phyloP scores from a whole-genome alignment of 1,140 invertebrate genomes.

The Drosophila tropicalis region DNA sequence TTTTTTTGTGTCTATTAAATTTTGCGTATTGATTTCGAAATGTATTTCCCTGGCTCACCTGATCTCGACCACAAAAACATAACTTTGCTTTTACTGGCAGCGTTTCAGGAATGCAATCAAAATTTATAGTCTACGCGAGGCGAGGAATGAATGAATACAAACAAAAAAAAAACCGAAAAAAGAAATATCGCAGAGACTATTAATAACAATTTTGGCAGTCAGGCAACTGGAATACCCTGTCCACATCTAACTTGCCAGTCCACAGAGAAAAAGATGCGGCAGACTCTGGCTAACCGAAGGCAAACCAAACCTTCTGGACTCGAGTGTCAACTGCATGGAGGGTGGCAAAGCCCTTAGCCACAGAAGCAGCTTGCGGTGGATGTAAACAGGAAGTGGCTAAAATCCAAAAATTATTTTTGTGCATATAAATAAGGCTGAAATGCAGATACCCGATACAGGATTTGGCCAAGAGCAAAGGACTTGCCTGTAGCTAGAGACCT shows the following conservation, averaged over 20 bases:
- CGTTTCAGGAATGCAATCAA: constrained; percentile 35
- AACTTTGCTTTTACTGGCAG: constrained; percentile 45
- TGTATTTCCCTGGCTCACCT: constrained; percentile 33
- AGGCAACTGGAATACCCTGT: constrained; percentile 32
- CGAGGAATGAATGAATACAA: constrained; percentile 22
- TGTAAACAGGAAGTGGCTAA: constrained; percentile 29
- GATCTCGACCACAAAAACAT: constrained; percentile 39
- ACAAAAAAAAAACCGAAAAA: constrained; percentile 11
- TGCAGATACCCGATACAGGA: constrained; percentile 10
- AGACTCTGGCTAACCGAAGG: constrained; percentile 15
- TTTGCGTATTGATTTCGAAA: constrained; percentile 21
- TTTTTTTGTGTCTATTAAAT: background rate
- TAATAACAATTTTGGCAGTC: constrained; percentile 57
- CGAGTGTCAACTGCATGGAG: constrained; percentile 36
- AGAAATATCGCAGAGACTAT: constrained; percentile 52
- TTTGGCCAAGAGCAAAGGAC: constrained; percentile 21
- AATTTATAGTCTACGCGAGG: constrained; percentile 45
- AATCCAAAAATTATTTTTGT: constrained; percentile 34
- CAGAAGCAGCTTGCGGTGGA: constrained; percentile 28
- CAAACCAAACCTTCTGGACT: constrained; percentile 7
- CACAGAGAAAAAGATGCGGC: constrained; percentile 28
- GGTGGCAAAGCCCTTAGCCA: background rate
- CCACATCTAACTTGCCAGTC: constrained; percentile 8
- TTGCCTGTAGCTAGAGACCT: background rate
- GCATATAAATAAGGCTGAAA: constrained; percentile 44